Percentiles rank a stretch among this genome's conserved stretches.
These are phyloP conservation scores for Sebastes glaucus DNA, from an alignment of 2,797 vertebrate genomes.

Conservation along the genomic window DNA sequence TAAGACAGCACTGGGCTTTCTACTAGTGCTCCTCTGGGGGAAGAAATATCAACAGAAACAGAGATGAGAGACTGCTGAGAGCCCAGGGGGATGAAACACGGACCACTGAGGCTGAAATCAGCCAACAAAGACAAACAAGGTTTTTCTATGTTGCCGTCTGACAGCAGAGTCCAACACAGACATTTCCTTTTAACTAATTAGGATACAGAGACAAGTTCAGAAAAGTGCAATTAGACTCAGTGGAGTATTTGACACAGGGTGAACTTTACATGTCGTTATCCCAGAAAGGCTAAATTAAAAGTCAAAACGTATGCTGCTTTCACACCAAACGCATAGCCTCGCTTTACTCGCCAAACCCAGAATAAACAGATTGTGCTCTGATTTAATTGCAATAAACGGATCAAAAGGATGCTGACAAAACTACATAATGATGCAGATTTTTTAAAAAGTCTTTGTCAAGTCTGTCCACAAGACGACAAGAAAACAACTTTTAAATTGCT, in stretches of 20 bases:
- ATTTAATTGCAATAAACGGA: too few relatives aligned
- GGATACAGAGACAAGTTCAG: conserved; percentile 14
- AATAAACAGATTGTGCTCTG: too few relatives aligned
- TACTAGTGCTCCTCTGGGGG: conserved; percentile 13
- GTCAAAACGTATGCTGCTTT: too few relatives aligned
- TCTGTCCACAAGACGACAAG: too few relatives aligned
- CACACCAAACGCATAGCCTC: background rate
- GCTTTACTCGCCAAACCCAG: too few relatives aligned
- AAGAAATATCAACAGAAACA: conserved; percentile 16
- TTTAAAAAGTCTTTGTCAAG: too few relatives aligned
- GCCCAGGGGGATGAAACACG: background rate
- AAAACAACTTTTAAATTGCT: too few relatives aligned
- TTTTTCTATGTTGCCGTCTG: conserved; percentile 8
- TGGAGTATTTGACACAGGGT: conserved; percentile 8
- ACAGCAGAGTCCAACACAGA: conserved; percentile 41
- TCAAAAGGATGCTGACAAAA: too few relatives aligned
- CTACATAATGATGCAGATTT: too few relatives aligned
- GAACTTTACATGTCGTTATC: background rate
- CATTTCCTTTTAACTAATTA: conserved; percentile 49
- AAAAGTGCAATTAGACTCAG: conserved; percentile 10
- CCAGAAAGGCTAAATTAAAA: background rate
- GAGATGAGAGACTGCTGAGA: conserved; percentile 5
- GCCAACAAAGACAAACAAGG: conserved; percentile 37
- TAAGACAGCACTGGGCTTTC: background rate
- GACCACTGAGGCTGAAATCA: conserved; percentile 43